Conservation (phyloP, 2,797 vertebrate genomes). For the Anguilla pacifica region DNA sequence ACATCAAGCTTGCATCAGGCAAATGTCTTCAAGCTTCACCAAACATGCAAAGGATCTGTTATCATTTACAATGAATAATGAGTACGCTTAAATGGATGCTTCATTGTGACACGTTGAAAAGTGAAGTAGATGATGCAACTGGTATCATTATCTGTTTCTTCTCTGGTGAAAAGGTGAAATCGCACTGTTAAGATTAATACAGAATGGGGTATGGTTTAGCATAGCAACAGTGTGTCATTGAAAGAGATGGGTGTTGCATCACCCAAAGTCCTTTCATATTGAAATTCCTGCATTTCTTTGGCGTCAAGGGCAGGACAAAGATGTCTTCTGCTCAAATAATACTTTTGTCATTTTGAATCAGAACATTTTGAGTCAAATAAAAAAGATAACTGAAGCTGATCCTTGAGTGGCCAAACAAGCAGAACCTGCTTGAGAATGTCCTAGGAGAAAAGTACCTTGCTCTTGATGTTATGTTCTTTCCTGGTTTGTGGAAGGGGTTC, state of each 20-base stretch:
- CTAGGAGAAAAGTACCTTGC: neutral
- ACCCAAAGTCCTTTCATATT: neutral
- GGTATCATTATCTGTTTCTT: neutral
- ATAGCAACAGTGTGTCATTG: neutral
- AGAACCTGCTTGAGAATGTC: neutral
- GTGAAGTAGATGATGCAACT: constrained; percentile 1
- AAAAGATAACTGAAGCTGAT: neutral
- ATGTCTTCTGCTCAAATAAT: neutral
- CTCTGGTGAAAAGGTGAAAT: neutral
- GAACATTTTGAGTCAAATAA: neutral
- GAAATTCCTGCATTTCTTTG: neutral
- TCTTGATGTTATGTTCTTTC: neutral
- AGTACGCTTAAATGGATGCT: neutral
- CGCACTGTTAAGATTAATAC: neutral
- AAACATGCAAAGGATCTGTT: neutral
- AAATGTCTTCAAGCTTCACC: constrained; percentile 10
- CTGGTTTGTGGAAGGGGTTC: neutral
- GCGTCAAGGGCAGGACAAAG: neutral
- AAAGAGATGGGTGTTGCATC: neutral
- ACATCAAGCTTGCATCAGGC: neutral
- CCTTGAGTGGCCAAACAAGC: neutral
- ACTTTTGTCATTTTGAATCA: neutral
- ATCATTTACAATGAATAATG: constrained; percentile 18
- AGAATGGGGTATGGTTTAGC: neutral
- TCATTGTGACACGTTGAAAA: constrained; percentile 1